Base-by-base conservation (phyloP, 2,113 vertebrate species). In the Nothoprocta pentlandii region DNA sequence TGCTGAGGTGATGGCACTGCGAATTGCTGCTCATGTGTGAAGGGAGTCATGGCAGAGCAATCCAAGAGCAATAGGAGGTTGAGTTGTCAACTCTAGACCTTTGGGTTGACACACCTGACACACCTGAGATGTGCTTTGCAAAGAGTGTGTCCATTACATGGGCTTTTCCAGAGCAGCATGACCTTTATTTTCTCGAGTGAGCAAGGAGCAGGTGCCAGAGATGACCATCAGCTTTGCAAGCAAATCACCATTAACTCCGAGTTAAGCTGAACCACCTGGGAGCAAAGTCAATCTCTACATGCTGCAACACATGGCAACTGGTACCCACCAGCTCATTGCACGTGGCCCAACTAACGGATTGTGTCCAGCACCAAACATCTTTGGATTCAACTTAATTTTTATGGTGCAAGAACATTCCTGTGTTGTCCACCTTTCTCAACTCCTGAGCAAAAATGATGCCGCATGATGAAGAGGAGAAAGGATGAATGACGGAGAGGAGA, bases 181-280 rank as follows among this genome's bases (percentile, higher is more conserved):
- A 87, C 75, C 87, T 91, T 95, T 83, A 92, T 94, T 93, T 94
- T 74, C 82, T 71, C 23, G 56, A 90, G 85, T 6, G 73, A 95
- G 71, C 39, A 20, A 59, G 85, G 92, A 81, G 59, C 76, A 93
- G 58, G 71, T 28, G 14, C 0, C 2, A 36, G 59, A 81, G 32
- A 63, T 67, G 69, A 78, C 13, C 25, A 85, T 59, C 81, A 91
- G 79, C 67, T 89, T 80, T 46, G 62, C 25, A 3, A 80, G 32
- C 56, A 15, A 84, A 5, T 28, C 46, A 41, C 64, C 41, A 76
- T 74, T 77, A 87, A 77, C 67, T 53, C 20, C 2, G 41, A 63
- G 84, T 85, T 74, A 63, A 51, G 64, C 0, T 56, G 36, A 88
- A 41, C 76, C 83, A 87, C 56, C 22, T 36, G 73, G 58, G 67